Evolutionary conservation across 2,888 invertebrate species (phyloP).

Genomic region (Drosophila ustulata): DNA sequence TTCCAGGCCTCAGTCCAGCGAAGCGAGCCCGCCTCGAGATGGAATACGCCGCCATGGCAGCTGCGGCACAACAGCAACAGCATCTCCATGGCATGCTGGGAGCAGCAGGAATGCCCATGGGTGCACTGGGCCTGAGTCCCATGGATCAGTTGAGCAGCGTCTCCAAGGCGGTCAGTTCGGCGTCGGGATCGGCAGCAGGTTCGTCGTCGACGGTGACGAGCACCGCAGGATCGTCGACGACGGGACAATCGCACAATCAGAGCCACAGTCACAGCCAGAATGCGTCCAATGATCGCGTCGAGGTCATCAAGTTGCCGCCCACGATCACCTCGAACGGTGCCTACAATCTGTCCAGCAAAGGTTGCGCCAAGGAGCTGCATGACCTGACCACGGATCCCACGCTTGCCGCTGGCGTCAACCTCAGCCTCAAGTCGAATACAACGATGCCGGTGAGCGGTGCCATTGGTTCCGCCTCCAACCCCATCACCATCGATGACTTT

Average conservation of each 20-base stretch:
- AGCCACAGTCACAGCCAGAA: conserved; percentile 45
- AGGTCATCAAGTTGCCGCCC: conserved; percentile 92
- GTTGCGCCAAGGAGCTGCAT: conserved; percentile 79
- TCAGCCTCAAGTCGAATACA: conserved; percentile 81
- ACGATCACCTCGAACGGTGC: conserved; percentile 87
- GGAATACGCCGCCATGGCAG: conserved; percentile 85
- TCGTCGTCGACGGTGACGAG: conserved; percentile 48
- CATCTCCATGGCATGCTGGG: conserved; percentile 72
- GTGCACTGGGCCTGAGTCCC: conserved; percentile 50
- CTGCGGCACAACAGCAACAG: conserved; percentile 83
- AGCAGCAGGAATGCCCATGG: conserved; percentile 63
- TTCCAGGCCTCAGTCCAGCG: conserved; percentile 85
- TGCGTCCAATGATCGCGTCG: conserved; percentile 88
- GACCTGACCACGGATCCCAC: conserved; percentile 80
- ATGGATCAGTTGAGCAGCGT: conserved; percentile 63
- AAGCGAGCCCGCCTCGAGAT: conserved; percentile 85
- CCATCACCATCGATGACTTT: conserved; percentile 86
- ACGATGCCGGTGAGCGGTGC: conserved; percentile 55
- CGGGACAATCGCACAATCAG: conserved; percentile 15
- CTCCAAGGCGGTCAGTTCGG: conserved; percentile 49
- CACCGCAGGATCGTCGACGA: conserved; percentile 27
- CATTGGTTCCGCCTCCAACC: conserved; percentile 82
- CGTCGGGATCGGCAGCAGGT: conserved; percentile 21
- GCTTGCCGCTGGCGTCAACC: conserved; percentile 81
- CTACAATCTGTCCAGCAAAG: conserved; percentile 84